phyloP scores from a whole-genome alignment of 2,888 invertebrate genomes.

The Calephelis perditalis region DNA sequence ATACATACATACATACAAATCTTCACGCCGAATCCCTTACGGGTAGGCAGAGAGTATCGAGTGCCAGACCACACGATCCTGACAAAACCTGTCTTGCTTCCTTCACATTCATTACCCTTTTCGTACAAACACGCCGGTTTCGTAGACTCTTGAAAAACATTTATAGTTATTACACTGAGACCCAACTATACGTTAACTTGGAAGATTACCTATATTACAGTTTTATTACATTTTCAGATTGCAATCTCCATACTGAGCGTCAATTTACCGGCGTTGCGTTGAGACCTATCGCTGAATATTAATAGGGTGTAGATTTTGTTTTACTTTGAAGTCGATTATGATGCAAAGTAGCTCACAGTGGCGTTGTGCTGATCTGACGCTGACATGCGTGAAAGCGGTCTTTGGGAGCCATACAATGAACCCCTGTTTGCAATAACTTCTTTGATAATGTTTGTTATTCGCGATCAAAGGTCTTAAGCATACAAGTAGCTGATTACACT shows the following conservation, averaged over 20 bases:
- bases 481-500: background rate
- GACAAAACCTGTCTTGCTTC: too few species aligned
- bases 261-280: slow-evolving; percentile 70
- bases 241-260: slow-evolving; percentile 78
- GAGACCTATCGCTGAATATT: slow-evolving; percentile 75
- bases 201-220: slow-evolving; percentile 38
- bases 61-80: too few species aligned
- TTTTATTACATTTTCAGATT: slow-evolving; percentile 74
- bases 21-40: too few species aligned
- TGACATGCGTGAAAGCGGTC: slow-evolving; percentile 32
- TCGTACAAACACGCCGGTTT: too few species aligned
- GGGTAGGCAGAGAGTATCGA: too few species aligned
- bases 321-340: slow-evolving; percentile 76
- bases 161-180: too few species aligned
- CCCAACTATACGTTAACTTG: too few species aligned
- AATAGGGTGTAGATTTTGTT: slow-evolving; percentile 73
- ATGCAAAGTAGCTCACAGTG: slow-evolving; percentile 65
- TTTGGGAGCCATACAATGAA: slow-evolving; percentile 17
- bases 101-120: too few species aligned
- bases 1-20: too few species aligned
- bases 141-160: too few species aligned
- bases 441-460: slow-evolving; percentile 17
- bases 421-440: slow-evolving; percentile 15
- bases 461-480: slow-evolving; percentile 15
- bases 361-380: slow-evolving; percentile 34